Evolutionary conservation across 2,113 vertebrate species (phyloP).

Genomic region (Hymenochirus boettgeri): DNA sequence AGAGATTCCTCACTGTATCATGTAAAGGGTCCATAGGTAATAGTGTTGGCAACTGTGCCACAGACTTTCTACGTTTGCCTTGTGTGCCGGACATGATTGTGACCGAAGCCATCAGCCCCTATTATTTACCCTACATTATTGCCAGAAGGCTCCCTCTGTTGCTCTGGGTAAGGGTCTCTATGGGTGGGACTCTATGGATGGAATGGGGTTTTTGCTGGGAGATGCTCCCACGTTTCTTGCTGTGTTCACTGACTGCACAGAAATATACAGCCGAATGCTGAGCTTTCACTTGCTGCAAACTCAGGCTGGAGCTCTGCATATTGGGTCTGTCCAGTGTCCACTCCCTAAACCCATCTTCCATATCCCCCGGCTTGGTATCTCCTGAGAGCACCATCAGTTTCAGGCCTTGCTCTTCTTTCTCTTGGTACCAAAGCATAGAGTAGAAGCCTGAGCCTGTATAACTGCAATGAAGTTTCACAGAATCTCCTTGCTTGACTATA

Average conservation of each 20-base stretch:
- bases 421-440: constrained; percentile 25
- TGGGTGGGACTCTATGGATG: too few relatives aligned
- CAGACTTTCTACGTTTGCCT: too few relatives aligned
- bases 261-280: constrained; percentile 13
- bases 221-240: background rate
- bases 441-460: background rate
- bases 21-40: too few relatives aligned
- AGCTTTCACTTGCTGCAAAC: background rate
- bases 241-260: constrained; percentile 28
- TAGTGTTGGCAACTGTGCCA: too few relatives aligned
- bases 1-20: too few relatives aligned
- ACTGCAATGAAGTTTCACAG: background rate
- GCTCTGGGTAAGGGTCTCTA: too few relatives aligned
- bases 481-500: background rate
- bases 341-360: background rate
- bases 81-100: too few relatives aligned
- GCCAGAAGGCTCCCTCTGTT: too few relatives aligned
- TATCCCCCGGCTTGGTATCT: background rate
- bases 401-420: constrained; percentile 7
- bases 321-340: background rate
- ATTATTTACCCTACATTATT: too few relatives aligned
- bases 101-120: too few relatives aligned
- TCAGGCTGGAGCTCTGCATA: background rate
- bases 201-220: constrained; percentile 8
- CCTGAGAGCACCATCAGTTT: background rate